Percentiles rank a stretch among this genome's conserved stretches.
Evolutionary conservation across 2,797 vertebrate species (phyloP).

Genomic region (Sebastes umbrosus): DNA sequence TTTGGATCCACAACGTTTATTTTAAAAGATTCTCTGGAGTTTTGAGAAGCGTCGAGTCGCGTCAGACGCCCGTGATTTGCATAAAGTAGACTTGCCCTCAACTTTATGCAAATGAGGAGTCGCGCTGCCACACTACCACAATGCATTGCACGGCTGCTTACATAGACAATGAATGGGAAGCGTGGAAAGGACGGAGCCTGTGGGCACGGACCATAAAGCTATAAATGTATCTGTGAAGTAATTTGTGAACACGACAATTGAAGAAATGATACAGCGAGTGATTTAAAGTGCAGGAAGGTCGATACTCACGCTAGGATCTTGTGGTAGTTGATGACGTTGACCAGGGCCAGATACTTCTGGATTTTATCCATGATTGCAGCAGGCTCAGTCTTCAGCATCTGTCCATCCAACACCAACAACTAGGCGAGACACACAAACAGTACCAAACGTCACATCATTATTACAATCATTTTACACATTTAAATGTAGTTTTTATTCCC

Average conservation of each 20-base stretch:
- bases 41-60: too few species aligned
- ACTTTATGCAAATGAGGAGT: too few species aligned
- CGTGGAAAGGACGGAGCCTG: too few species aligned
- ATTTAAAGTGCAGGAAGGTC: background rate
- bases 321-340: constrained; percentile 93
- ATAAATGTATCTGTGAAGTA: background rate
- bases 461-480: background rate
- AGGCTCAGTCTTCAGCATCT: constrained; percentile 94
- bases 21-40: too few species aligned
- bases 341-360: constrained; percentile 93
- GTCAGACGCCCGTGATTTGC: too few species aligned
- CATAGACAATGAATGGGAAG: too few species aligned
- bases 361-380: constrained; percentile 96
- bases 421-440: constrained; percentile 61
- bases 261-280: background rate
- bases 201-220: background rate
- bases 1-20: too few species aligned
- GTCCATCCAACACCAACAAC: constrained; percentile 96
- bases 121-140: too few species aligned
- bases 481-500: background rate
- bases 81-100: too few species aligned
- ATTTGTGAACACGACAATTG: background rate
- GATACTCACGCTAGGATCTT: constrained; percentile 94
- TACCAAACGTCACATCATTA: background rate
- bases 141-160: too few species aligned